These are phyloP conservation scores for Eupithecia centaureata DNA, from an alignment of 2,888 invertebrate species.

Conservation along the genomic window DNA sequence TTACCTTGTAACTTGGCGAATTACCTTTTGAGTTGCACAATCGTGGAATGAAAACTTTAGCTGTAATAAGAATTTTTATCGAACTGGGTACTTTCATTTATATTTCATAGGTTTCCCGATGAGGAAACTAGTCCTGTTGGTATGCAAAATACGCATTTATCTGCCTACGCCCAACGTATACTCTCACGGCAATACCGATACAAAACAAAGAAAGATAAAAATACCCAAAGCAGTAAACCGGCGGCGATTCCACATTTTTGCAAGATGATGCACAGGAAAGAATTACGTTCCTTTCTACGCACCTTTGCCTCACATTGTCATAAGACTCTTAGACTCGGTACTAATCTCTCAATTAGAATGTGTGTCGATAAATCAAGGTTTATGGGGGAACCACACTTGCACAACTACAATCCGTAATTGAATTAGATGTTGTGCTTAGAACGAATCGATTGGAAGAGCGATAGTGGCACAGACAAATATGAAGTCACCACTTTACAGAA, in stretches of 20 bases:
- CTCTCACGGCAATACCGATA: not conserved
- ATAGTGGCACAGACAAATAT: conserved; percentile 49
- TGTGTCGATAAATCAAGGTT: conserved; percentile 50
- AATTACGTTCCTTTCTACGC: conserved; percentile 16
- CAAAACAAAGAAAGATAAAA: conserved; percentile 7
- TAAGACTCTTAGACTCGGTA: conserved; percentile 10
- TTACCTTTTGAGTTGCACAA: conserved; percentile 4
- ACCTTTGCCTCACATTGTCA: conserved; percentile 2
- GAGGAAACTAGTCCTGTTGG: not conserved
- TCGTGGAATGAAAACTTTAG: not conserved
- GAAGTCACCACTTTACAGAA: conserved; percentile 32
- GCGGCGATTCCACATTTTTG: conserved; percentile 23
- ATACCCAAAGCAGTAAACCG: conserved; percentile 13
- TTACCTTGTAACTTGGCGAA: conserved; percentile 16
- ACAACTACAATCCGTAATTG: conserved; percentile 62
- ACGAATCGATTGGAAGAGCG: conserved; percentile 66
- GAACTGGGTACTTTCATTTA: not conserved
- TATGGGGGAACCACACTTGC: conserved; percentile 53
- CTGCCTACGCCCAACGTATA: not conserved
- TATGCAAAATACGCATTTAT: not conserved
- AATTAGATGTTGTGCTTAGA: conserved; percentile 71
- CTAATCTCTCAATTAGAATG: conserved; percentile 32
- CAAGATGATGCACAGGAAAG: conserved; percentile 30
- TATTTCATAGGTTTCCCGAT: not conserved
- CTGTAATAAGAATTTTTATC: not conserved